Base-by-base conservation (phyloP, 2,797 vertebrate species). In the Pyrrhura leucotis region DNA sequence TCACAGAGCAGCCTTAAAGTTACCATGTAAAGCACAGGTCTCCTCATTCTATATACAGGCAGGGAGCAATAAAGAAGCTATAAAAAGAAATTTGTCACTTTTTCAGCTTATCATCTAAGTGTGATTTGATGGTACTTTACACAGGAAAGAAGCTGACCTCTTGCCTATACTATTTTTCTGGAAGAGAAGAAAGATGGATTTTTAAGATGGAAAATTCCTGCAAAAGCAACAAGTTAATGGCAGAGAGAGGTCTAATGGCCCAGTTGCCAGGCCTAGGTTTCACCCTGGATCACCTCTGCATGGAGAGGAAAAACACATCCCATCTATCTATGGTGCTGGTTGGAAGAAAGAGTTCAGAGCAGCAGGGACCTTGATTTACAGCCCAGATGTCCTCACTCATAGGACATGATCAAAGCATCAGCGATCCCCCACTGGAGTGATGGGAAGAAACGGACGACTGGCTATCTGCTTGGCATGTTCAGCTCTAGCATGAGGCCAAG, bases 381-480 rank as follows among this genome's bases (percentile, higher is more conserved):
- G 91, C 79, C 89, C 79, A 88, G 79, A 44, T 93, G 91, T 65
- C 80, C 91, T 93, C 73, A 81, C 59, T 95, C 67, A 75, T 58
- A 88, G 94, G 85, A 91, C 89, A 59, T 31, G 95, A 97, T 96
- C 95, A 97, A 97, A 97, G 95, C 79, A 73, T 9, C 84, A 59
- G 14, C 14, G 0, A 69, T 84, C 74, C 71, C 73, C 82, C 91
- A 82, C 77, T 1, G 37, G 39, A 86, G 83, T 50, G 73, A 94
- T 96, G 95, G 95, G 95, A 96, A 97, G 96, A 95, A 96, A 97
- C 74, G 89, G 94, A 71, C 0, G 47, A 90, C 88, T 96, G 91
- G 74, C 87, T 93, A 91, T 95, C 91, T 93, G 87, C 88, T 96
- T 96, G 92, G 95, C 94, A 88, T 88, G 83, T 82, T 95, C 92